Conservation (phyloP, 2,797 vertebrate genomes). For the Nannoperca australis region DNA sequence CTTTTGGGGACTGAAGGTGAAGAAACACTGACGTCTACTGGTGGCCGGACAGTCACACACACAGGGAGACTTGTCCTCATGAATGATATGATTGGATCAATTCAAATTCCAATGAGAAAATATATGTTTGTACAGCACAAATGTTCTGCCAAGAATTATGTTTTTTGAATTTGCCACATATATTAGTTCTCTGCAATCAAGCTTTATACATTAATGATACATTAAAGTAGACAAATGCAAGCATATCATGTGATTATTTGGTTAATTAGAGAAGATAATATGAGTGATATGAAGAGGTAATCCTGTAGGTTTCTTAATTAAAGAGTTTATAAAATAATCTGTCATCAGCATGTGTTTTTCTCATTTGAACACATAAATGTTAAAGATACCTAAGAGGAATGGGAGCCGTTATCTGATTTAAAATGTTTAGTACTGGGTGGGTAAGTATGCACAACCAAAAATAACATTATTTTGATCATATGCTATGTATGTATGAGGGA, state of each 20-base stretch:
- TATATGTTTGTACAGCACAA: not conserved
- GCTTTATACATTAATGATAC: not conserved
- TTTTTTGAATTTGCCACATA: not conserved
- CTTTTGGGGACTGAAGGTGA: not conserved
- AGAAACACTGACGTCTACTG: conserved; percentile 57
- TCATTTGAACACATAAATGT: not conserved
- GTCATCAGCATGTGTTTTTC: not conserved
- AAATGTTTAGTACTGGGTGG: not conserved
- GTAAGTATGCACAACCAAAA: not conserved
- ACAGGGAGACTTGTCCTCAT: no score
- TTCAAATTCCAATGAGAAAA: not conserved
- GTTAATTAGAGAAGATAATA: conserved; percentile 10
- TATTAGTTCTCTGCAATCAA: not conserved
- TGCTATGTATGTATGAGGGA: not conserved
- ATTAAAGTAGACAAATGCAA: not conserved
- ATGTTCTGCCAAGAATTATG: not conserved
- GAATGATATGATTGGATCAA: not conserved
- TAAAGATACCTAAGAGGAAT: not conserved
- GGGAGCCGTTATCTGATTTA: not conserved
- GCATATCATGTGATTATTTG: not conserved
- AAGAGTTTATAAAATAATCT: conserved; percentile 2
- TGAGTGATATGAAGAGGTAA: not conserved
- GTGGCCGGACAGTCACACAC: conserved; percentile 19
- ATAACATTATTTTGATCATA: conserved; percentile 2
- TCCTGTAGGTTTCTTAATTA: not conserved